Evolutionary conservation across 2,888 invertebrate genomes (phyloP).

Genomic region (Drosophila subquinaria): DNA sequence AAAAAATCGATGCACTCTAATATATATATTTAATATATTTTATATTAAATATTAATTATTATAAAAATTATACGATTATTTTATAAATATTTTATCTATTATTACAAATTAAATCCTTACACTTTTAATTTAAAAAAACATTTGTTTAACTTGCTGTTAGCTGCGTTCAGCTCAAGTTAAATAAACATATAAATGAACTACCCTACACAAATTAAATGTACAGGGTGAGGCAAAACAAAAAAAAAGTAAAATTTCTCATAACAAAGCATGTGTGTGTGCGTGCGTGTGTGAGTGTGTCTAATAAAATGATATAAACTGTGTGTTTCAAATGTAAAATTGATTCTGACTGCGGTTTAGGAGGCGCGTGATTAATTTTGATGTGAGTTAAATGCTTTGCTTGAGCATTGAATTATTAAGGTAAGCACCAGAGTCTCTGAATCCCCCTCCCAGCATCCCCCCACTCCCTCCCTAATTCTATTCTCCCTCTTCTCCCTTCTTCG

Average conservation of each 20-base stretch:
- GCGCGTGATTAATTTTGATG: constrained; percentile 64
- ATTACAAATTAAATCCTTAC: no score
- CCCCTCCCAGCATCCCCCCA: not conserved
- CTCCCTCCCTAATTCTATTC: not conserved
- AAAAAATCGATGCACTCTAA: no score
- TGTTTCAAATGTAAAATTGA: constrained; percentile 49
- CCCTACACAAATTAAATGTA: not conserved
- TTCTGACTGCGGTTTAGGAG: constrained; percentile 47
- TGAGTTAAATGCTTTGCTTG: constrained; percentile 64
- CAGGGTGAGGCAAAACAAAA: constrained; percentile 8
- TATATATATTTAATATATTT: no score
- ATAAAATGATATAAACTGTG: constrained; percentile 38
- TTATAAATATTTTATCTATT: no score
- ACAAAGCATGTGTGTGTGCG: constrained; percentile 10
- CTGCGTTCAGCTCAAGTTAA: no score
- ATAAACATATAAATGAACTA: not conserved
- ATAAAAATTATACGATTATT: no score
- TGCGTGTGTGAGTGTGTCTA: constrained; percentile 10
- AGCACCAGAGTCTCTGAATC: constrained; percentile 12
- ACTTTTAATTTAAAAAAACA: not conserved
- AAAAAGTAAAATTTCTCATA: constrained; percentile 11
- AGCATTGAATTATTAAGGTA: constrained; percentile 64
- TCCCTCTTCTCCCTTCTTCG: not conserved
- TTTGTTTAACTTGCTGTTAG: not conserved
- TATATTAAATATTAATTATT: no score